These are phyloP conservation scores for Oxygymnocypris stewartii DNA, from an alignment of 2,113 vertebrate genomes.

Conservation along the genomic window DNA sequence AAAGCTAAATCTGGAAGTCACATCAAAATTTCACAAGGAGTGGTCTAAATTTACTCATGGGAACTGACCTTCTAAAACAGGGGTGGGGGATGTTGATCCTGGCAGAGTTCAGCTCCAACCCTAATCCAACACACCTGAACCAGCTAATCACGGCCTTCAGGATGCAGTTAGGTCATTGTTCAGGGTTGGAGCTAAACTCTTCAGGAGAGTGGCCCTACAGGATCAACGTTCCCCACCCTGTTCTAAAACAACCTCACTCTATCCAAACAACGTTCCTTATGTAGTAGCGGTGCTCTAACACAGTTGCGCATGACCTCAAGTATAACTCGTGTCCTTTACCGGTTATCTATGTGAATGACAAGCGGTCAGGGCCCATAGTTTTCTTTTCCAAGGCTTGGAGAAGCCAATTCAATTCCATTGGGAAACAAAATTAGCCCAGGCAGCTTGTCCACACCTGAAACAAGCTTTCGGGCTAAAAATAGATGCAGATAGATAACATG, in stretches of 20 bases:
- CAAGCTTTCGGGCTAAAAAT: conserved; percentile 39
- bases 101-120: too few species aligned
- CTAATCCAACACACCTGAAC: too few species aligned
- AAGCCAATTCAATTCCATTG: not conserved
- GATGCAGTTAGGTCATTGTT: too few species aligned
- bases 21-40: not conserved
- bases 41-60: not conserved
- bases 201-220: too few species aligned
- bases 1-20: not conserved
- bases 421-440: conserved; percentile 32
- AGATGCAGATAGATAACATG: not conserved
- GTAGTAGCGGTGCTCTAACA: not conserved
- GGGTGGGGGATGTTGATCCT: too few species aligned
- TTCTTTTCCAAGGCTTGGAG: conserved; percentile 23
- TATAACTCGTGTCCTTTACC: not conserved
- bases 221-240: too few species aligned
- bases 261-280: not conserved
- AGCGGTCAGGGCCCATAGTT: not conserved
- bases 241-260: not conserved
- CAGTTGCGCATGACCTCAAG: too few species aligned
- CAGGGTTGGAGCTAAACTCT: too few species aligned
- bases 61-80: not conserved
- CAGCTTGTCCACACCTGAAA: conserved; percentile 36
- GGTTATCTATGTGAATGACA: not conserved
- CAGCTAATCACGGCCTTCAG: too few species aligned